Conservation (phyloP, 2,113 vertebrate genomes). For the Patagioenas fasciata region DNA sequence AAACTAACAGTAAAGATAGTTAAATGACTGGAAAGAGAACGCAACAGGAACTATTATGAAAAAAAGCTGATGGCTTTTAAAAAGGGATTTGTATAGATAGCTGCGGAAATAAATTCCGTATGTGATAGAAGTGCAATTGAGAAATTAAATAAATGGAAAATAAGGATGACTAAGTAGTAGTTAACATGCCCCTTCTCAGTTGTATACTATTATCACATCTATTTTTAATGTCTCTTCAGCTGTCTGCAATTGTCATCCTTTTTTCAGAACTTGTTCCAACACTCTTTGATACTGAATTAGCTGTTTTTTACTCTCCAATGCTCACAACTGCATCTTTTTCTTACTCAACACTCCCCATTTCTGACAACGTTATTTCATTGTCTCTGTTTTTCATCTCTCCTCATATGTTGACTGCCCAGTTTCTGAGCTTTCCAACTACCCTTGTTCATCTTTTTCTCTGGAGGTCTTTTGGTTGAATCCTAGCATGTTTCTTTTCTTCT, state of each 20-base stretch:
- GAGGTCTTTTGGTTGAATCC: conserved; percentile 60
- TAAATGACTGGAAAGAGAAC: conserved; percentile 57
- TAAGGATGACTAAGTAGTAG: conserved; percentile 70
- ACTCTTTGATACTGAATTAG: conserved; percentile 61
- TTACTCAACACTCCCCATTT: conserved; percentile 57
- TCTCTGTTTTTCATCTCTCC: conserved; percentile 63
- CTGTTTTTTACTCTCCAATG: conserved; percentile 38
- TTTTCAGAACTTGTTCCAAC: conserved; percentile 52
- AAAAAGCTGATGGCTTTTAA: conserved; percentile 38
- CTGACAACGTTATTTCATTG: conserved; percentile 56
- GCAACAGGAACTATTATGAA: conserved; percentile 38
- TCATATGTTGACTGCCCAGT: conserved; percentile 58
- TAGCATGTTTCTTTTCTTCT: conserved; percentile 69
- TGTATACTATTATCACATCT: conserved; percentile 68
- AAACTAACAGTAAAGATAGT: conserved; percentile 54
- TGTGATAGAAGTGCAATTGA: conserved; percentile 54
- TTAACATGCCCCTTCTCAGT: conserved; percentile 63
- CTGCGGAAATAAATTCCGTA: conserved; percentile 49
- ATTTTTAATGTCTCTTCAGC: conserved; percentile 66
- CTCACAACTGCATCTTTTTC: conserved; percentile 56
- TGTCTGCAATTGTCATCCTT: conserved; percentile 52
- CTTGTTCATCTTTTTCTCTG: conserved; percentile 53
- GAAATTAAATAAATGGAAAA: conserved; percentile 71
- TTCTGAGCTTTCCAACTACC: conserved; percentile 54
- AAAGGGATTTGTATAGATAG: conserved; percentile 60